These are phyloP conservation scores for Paraplagusia blochii DNA, from an alignment of 2,113 vertebrate genomes.

Conservation along the genomic window DNA sequence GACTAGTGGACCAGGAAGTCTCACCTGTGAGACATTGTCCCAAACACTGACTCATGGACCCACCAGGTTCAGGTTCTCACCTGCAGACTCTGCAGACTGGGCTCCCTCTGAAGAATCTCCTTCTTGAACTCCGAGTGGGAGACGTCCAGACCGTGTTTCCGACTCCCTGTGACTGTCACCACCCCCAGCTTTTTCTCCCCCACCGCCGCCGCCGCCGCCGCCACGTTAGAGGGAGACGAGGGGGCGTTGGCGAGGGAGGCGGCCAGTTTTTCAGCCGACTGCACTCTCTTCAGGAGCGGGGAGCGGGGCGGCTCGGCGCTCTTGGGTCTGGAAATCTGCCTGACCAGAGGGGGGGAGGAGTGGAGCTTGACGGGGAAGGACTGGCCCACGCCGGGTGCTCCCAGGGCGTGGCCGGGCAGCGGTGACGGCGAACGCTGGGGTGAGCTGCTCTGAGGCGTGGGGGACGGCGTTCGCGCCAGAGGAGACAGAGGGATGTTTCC, in stretches of 20 bases:
- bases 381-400: conserved; percentile 73
- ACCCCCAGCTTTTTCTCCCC: neutral
- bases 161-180: conserved; percentile 51
- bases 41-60: too few species aligned
- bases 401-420: conserved; percentile 79
- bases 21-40: too few species aligned
- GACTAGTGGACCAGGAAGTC: too few species aligned
- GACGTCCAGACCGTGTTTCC: conserved; percentile 91
- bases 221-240: conserved; percentile 78
- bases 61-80: neutral
- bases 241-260: conserved; percentile 83
- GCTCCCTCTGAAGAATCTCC: conserved; percentile 86
- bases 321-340: conserved; percentile 92
- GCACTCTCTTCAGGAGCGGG: conserved; percentile 93
- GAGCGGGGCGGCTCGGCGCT: conserved; percentile 91
- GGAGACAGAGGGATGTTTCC: conserved; percentile 96
- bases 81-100: conserved; percentile 84
- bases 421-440: conserved; percentile 93
- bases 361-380: conserved; percentile 90
- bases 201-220: conserved; percentile 54
- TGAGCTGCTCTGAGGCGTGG: conserved; percentile 88
- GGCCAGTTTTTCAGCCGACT: conserved; percentile 90
- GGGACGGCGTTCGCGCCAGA: conserved; percentile 91
- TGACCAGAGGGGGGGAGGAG: conserved; percentile 86
- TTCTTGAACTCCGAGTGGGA: conserved; percentile 91